Evolutionary conservation across 2,797 vertebrate genomes (phyloP).

Genomic region (Mastacembelus armatus): DNA sequence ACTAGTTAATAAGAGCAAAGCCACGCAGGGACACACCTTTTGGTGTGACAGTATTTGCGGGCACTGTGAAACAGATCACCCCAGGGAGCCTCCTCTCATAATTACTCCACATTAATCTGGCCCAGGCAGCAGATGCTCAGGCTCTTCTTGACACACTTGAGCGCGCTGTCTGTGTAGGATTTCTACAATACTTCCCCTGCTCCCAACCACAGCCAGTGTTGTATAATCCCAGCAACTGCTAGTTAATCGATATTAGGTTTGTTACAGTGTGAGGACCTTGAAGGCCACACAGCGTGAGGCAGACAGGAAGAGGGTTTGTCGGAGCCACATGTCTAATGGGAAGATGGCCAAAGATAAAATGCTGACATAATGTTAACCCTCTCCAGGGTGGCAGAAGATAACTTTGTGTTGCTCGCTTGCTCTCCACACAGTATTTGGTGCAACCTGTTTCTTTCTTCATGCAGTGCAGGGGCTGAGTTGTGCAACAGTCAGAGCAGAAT

Average conservation of each 20-base stretch:
- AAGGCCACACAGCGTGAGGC: slow-evolving; percentile 11
- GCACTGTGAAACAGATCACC: slow-evolving; percentile 44
- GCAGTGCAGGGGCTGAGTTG: slow-evolving; percentile 1
- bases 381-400: background rate
- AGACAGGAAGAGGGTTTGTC: no score
- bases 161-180: slow-evolving; percentile 19
- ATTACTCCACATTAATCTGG: slow-evolving; percentile 74
- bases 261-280: slow-evolving; percentile 5
- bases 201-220: slow-evolving; percentile 15
- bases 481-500: background rate
- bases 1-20: slow-evolving; percentile 49
- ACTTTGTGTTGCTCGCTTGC: background rate
- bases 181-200: slow-evolving; percentile 21
- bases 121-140: slow-evolving; percentile 64
- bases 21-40: slow-evolving; percentile 64
- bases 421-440: slow-evolving; percentile 7
- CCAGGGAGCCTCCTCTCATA: slow-evolving; percentile 60
- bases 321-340: background rate
- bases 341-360: background rate
- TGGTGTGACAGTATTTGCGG: slow-evolving; percentile 33
- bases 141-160: slow-evolving; percentile 38
- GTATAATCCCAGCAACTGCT: slow-evolving; percentile 30
- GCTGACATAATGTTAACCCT: background rate
- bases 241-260: slow-evolving; percentile 23
- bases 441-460: background rate